Evolutionary conservation across 2,113 vertebrate genomes (phyloP), one percentile per base, ranked within the genome.

Genomic region (Chionis minor): DNA sequence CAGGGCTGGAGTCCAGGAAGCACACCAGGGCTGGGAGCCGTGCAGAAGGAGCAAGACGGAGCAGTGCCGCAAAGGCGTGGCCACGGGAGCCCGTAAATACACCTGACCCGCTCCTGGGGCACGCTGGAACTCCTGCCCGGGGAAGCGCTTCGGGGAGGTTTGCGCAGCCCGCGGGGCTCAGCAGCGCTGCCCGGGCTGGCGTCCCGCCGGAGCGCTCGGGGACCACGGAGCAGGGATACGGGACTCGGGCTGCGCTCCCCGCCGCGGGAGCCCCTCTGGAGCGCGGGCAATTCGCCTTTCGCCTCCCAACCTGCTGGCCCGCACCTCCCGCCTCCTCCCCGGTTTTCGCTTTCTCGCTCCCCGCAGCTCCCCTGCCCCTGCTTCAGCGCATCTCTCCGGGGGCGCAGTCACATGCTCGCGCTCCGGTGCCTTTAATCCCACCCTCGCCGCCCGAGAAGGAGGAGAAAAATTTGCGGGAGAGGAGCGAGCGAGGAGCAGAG

Each of bases 391-490:
- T 73, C 78, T 23, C 54, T 4, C 6, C 20, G 35, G 61, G 8
- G 40, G 30, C 32, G 26, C 8, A 19, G 77, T 94, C 96, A 97
- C 95, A 91, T 89, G 94, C 10, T 49, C 24, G 20, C 54, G 54
- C 70, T 88, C 80, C 23, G 65, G 24, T 86, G 83, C 56, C n/a
- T 92, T 77, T 96, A 95, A 95, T 67, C 92, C 94, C 93, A 92
- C 93, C 95, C 94, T 87, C 91, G 4, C 40, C 6, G 51, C 66
- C 70, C 55, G 35, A 59, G 69, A 92, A 51, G 86, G 93, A 84
- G 92, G 92, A 59, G 85, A 42, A 55, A 58, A 86, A 78, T 52
- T 90, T 51, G 83, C 80, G 49, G 88, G 69, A 45, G 59, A 49
- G 63, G 73, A 93, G 90, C 14, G 78, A 92, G 44, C 58, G 27